A percentile compares a stretch with the other conserved stretches of the same genome.
Evolutionary conservation across 2,113 vertebrate species (phyloP).

Genomic region (Vulpes lagopus): DNA sequence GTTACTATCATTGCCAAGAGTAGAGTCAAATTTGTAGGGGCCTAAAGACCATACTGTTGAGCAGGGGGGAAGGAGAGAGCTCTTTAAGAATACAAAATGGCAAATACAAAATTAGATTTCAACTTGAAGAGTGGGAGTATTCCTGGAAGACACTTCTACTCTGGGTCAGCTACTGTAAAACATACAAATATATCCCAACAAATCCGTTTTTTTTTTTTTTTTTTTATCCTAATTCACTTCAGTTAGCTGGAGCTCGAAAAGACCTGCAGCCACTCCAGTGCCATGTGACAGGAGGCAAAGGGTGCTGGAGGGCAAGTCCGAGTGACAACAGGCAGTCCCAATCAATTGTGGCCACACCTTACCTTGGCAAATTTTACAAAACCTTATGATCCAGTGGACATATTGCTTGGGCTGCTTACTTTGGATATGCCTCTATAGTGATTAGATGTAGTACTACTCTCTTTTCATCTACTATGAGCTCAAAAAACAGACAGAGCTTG

Average conservation of each 20-base stretch:
- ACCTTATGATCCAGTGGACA: background rate
- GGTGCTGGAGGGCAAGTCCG: background rate
- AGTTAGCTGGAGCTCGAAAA: background rate
- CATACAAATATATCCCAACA: background rate
- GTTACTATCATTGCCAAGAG: background rate
- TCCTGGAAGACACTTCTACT: background rate
- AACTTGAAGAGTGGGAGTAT: background rate
- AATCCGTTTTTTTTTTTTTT: background rate
- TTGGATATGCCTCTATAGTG: background rate
- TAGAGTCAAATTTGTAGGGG: background rate
- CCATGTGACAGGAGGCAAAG: background rate
- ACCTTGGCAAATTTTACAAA: background rate
- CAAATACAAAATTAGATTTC: conserved; percentile 10
- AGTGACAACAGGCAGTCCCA: background rate
- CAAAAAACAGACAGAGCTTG: background rate
- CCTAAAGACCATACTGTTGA: background rate
- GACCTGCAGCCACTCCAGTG: background rate
- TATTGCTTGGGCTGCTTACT: background rate
- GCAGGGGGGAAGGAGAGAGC: fast-evolving
- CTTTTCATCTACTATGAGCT: background rate
- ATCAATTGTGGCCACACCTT: background rate
- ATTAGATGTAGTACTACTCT: background rate
- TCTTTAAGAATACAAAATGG: conserved; percentile 5
- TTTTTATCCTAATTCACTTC: background rate
- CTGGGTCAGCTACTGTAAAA: background rate